Evolutionary conservation across 1,140 invertebrate species (phyloP), one percentile per base, ranked within the genome.

Genomic region (Drosophila asahinai): DNA sequence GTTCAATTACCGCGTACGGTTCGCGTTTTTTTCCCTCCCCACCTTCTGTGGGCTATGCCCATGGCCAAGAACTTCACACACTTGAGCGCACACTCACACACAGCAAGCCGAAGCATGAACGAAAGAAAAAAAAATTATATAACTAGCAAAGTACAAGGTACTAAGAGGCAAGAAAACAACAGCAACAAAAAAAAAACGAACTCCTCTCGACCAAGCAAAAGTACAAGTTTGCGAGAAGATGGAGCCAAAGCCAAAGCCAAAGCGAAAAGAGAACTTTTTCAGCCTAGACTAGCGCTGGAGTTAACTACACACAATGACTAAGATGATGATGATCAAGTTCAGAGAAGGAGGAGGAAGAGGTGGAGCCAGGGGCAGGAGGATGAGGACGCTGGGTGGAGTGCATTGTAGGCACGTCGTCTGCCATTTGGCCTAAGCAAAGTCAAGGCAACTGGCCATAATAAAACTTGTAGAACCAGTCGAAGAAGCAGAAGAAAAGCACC

Each of bases 41-140:
- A 30, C 64, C 74, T 55, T 78, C 49, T 71, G 70, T 62, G 52
- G 58, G 62, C 73, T 71, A 63, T 77, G 83, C 86, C 86, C 81
- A 82, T 87, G 77, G 77, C 84, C 84, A 89, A 87, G 86, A 87
- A 90, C 86, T 87, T 89, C 81, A 83, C 78, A 90, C 84, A 89
- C 73, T 80, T 80, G 65, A 84, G 73, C 84, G 86, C 59, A 48
- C 83, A 83, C 59, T 74, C 47, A 59, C 48, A 65, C 62, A 62
- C n/a, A 1, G 38, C 12, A 40, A 67, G 49, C n/a, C n/a, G 30
- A 47, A 22, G 30, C 74, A 68, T 67, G 63, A 77, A 67, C 55
- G 55, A 67, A 55, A 52, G 15, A 57, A 30, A 65, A 58, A 65
- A 65, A 70, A 77, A 77, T 78, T 78, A 78, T 78, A 78, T 78